Base-by-base conservation (phyloP, 1,140 invertebrate species). In the Zaprionus gabonicus region DNA sequence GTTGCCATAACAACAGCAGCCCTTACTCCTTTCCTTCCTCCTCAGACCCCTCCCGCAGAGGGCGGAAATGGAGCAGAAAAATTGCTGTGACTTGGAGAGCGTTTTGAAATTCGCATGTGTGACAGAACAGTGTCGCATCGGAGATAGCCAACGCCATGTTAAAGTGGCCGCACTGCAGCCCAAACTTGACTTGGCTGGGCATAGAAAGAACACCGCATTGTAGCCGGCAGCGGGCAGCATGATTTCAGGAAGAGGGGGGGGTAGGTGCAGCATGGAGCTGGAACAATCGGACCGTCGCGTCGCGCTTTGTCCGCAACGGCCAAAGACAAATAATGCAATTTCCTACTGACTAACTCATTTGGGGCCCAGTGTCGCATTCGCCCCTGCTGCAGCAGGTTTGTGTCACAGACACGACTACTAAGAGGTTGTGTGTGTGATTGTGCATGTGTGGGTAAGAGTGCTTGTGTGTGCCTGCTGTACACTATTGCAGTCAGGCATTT, bases 271-370 rank as follows among this genome's bases (percentile, higher is more conserved):
- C 49, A 25, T 7, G 23, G 20, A 15, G 20, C 28, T 38, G 34
- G 4, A 46, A 5, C 55, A 67, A 57, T 41, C 41, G 55, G 23
- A 27, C 60, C 34, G 25, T 55, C 64, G 67, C 58, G 51, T 81
- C 10, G 46, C 46, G 46, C 81, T 88, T 80, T 82, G 72, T 75
- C 81, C 73, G 71, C 81, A 90, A 85, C 67, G 76, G 70, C 85
- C 81, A 90, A 90, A 90, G 85, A 90, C 85, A 90, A 90, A 90
- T 90, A 90, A 90, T 90, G 85, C 85, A 90, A 90, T 90, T 90
- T 90, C 85, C 85, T 46, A 46, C n/a, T 78, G 85, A 85, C 85
- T 90, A 90, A 90, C 85, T 90, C 85, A 90, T 90, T 90, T 90
- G 81, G 85, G 85, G 36, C 53, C 71, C 71, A 55, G 23, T 70